A percentile compares a stretch with the other conserved stretches of the same genome.
Evolutionary conservation across 2,113 vertebrate genomes (phyloP).

Genomic region (Budorcas taxicolor): DNA sequence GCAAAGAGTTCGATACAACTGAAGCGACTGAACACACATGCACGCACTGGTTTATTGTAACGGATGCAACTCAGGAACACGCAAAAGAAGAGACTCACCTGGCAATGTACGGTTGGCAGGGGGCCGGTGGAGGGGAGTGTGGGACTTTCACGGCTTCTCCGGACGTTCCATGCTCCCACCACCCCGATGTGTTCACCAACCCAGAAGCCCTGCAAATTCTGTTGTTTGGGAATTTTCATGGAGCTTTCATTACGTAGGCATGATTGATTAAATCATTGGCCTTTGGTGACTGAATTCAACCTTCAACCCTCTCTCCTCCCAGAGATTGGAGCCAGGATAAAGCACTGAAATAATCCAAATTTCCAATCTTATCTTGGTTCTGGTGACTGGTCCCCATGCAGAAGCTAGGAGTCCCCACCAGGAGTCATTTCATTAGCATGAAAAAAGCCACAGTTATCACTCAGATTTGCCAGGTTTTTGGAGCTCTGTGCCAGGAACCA

Average conservation of each 20-base stretch:
- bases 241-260: background rate
- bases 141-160: background rate
- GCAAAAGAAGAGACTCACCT: background rate
- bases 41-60: background rate
- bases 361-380: background rate
- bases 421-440: background rate
- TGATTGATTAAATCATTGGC: background rate
- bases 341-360: background rate
- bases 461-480: background rate
- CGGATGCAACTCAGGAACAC: background rate
- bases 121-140: accelerated
- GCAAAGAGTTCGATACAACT: background rate
- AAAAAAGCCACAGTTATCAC: background rate
- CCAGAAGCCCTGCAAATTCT: background rate
- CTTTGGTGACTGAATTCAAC: background rate
- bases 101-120: background rate
- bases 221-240: background rate
- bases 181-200: background rate
- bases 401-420: background rate
- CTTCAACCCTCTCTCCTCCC: background rate
- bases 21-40: background rate
- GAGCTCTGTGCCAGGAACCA: background rate
- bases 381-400: background rate
- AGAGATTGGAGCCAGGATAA: background rate
- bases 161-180: accelerated